Percentiles rank a stretch among this genome's conserved stretches.
Evolutionary conservation across 2,888 invertebrate species (phyloP).

Genomic region (Drosophila siamana): DNA sequence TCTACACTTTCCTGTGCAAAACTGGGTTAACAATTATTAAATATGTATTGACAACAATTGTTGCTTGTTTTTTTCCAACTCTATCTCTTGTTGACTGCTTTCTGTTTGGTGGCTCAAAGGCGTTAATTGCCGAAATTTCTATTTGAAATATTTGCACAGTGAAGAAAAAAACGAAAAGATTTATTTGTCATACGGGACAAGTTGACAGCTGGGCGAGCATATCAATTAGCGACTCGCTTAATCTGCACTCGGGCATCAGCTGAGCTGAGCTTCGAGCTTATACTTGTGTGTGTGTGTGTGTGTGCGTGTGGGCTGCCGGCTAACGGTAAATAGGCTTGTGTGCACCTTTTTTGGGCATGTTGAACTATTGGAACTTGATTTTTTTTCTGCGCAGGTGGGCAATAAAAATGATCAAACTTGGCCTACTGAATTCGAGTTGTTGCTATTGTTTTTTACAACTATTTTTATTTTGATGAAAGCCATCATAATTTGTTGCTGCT

Average conservation of each 20-base stretch:
- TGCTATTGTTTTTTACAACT: neutral
- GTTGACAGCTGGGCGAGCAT: slow-evolving; percentile 45
- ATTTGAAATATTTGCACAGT: slow-evolving; percentile 26
- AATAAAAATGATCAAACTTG: slow-evolving; percentile 29
- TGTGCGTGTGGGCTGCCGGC: slow-evolving; percentile 13
- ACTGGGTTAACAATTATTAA: slow-evolving; percentile 57
- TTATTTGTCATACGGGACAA: slow-evolving; percentile 14
- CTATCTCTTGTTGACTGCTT: slow-evolving; percentile 12
- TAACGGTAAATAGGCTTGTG: slow-evolving; percentile 50
- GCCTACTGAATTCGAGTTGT: slow-evolving; percentile 40
- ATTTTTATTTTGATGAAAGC: slow-evolving; percentile 5
- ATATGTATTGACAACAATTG: slow-evolving; percentile 1
- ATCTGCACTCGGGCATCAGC: slow-evolving; percentile 32
- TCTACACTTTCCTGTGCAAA: slow-evolving; percentile 27
- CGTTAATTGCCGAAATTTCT: slow-evolving; percentile 60
- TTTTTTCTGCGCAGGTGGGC: slow-evolving; percentile 36
- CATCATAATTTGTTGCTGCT: neutral
- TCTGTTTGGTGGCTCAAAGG: slow-evolving; percentile 19
- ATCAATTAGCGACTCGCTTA: slow-evolving; percentile 48
- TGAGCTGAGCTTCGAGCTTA: slow-evolving; percentile 22
- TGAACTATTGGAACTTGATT: slow-evolving; percentile 40
- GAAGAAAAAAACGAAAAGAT: slow-evolving; percentile 1
- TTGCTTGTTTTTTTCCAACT: neutral
- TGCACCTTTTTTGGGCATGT: slow-evolving; percentile 50
- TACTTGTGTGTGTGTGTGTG: slow-evolving; percentile 7